Evolutionary conservation across 2,888 invertebrate genomes (phyloP).

Genomic region (Byasa hedistus): DNA sequence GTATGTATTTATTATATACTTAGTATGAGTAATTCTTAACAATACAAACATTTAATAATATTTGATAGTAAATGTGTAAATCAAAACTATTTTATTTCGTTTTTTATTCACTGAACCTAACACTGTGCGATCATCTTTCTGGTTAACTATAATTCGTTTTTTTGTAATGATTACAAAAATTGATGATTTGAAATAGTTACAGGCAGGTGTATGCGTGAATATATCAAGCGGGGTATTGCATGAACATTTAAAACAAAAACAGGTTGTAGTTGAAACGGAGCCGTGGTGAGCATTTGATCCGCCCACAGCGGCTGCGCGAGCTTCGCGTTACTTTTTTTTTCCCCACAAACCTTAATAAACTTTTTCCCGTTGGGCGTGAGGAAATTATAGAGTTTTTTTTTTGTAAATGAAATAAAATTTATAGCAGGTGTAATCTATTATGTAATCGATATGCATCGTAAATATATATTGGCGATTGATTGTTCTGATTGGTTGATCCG

Average conservation of each 20-base stretch:
- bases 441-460: constrained; percentile 50
- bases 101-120: too few species aligned
- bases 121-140: neutral
- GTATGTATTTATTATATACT: too few species aligned
- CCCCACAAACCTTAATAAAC: constrained; percentile 60
- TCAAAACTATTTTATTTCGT: too few species aligned
- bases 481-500: constrained; percentile 47
- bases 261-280: constrained; percentile 60
- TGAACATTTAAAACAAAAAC: constrained; percentile 60
- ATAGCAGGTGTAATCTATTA: constrained; percentile 67
- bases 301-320: constrained; percentile 64
- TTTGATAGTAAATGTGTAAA: too few species aligned
- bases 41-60: too few species aligned
- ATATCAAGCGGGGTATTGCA: constrained; percentile 18
- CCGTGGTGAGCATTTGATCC: constrained; percentile 57
- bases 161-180: neutral
- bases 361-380: constrained; percentile 75
- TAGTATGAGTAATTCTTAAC: too few species aligned
- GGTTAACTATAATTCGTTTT: neutral
- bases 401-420: constrained; percentile 64
- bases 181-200: constrained; percentile 8
- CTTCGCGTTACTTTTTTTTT: constrained; percentile 58
- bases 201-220: constrained; percentile 32
- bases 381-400: constrained; percentile 65
- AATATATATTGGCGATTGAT: constrained; percentile 47